These are phyloP conservation scores for Papilio aristodemus DNA, from an alignment of 1,140 invertebrate species.

Conservation along the genomic window DNA sequence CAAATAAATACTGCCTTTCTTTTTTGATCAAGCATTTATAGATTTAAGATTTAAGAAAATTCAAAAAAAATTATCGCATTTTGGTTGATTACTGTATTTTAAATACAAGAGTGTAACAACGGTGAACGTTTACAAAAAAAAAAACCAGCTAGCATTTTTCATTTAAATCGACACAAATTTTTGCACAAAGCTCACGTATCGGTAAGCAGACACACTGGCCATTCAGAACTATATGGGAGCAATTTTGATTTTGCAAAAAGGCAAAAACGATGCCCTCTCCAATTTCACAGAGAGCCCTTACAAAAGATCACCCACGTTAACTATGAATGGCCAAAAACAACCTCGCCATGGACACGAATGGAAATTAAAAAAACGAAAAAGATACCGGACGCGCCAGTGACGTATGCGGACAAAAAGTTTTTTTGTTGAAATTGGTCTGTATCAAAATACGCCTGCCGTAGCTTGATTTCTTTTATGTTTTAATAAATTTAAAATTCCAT, in stretches of 20 bases:
- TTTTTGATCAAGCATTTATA: no score
- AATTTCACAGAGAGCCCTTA: constrained; percentile 77
- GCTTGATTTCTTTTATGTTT: neutral
- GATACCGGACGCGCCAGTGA: constrained; percentile 46
- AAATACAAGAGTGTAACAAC: constrained; percentile 21
- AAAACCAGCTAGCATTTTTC: constrained; percentile 14
- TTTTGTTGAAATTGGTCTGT: constrained; percentile 20
- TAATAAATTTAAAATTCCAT: neutral
- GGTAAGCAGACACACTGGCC: constrained; percentile 29
- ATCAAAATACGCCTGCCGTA: neutral
- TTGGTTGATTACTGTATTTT: no score
- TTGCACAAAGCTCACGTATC: constrained; percentile 27
- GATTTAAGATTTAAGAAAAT: no score
- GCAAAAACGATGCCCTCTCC: constrained; percentile 69
- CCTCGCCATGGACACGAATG: constrained; percentile 64
- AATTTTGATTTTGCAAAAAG: constrained; percentile 71
- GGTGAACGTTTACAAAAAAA: constrained; percentile 19
- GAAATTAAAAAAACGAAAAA: constrained; percentile 77
- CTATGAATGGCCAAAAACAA: constrained; percentile 78
- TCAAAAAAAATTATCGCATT: no score
- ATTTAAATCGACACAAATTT: constrained; percentile 30
- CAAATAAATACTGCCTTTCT: no score
- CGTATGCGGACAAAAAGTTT: constrained; percentile 29
- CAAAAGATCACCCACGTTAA: constrained; percentile 79
- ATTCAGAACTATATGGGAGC: constrained; percentile 32